These are phyloP conservation scores for Trachelus tabidus DNA, from an alignment of 2,888 invertebrate genomes.

Conservation along the genomic window DNA sequence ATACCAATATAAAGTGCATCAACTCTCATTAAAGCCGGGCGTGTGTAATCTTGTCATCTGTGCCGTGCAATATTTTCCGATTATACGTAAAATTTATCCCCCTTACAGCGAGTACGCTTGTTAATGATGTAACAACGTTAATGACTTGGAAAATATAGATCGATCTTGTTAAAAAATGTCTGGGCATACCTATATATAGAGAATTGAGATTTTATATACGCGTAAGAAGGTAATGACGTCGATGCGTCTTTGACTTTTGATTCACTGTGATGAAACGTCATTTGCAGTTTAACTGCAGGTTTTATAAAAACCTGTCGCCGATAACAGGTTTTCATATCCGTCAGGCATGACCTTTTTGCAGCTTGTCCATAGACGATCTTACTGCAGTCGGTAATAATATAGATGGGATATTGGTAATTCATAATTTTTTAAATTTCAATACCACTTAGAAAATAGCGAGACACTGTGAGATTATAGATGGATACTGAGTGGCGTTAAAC, in stretches of 20 bases:
- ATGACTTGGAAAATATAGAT: not conserved
- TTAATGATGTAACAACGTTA: not conserved
- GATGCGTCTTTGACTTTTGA: not conserved
- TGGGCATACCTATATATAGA: not conserved
- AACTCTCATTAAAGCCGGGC: slow-evolving; percentile 1
- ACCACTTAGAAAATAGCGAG: not conserved
- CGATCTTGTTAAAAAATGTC: not conserved
- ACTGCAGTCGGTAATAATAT: not conserved
- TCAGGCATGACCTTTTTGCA: not conserved
- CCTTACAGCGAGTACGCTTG: not conserved
- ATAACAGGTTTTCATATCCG: not conserved
- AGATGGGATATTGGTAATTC: not conserved
- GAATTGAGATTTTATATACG: not conserved
- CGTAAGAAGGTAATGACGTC: not conserved
- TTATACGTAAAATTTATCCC: not conserved
- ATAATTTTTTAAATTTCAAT: not conserved
- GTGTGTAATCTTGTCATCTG: not conserved
- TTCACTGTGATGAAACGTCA: not conserved
- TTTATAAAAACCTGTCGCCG: not conserved
- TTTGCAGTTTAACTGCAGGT: not conserved
- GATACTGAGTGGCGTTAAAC: not conserved
- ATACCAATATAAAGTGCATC: slow-evolving; percentile 22
- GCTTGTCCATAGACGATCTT: not conserved
- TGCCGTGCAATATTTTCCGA: not conserved
- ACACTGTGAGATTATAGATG: not conserved